Conservation (phyloP, 1,140 invertebrate genomes). For the Meloidogyne hapla region DNA sequence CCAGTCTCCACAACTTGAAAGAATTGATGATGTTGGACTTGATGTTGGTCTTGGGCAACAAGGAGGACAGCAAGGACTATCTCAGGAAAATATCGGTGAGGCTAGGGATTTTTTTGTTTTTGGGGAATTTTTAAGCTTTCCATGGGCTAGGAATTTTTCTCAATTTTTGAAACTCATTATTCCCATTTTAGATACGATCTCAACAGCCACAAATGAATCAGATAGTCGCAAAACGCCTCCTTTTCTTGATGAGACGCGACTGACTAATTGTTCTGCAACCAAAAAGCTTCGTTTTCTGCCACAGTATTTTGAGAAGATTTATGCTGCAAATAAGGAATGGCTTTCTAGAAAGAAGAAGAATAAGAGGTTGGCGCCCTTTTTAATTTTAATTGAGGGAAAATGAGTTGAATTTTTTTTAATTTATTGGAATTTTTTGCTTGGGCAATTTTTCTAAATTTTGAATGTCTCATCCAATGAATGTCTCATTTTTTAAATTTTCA, state of each 20-base stretch:
- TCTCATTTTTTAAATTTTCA: background rate
- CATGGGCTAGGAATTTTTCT: too few relatives aligned
- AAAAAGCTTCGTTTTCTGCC: background rate
- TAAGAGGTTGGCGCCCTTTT: background rate
- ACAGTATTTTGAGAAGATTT: slow-evolving; percentile 2
- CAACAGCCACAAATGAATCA: background rate
- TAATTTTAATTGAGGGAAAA: too few relatives aligned
- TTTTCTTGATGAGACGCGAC: background rate
- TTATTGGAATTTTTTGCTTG: too few relatives aligned
- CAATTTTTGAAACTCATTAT: too few relatives aligned
- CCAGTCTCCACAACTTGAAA: background rate
- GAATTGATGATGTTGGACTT: background rate
- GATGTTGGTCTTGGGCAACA: background rate
- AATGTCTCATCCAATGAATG: too few relatives aligned
- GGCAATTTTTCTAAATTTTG: too few relatives aligned
- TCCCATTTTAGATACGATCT: background rate
- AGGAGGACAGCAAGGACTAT: background rate
- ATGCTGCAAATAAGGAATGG: background rate
- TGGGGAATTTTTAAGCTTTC: too few relatives aligned
- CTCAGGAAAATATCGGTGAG: background rate
- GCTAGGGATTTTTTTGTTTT: background rate
- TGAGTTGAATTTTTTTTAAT: too few relatives aligned
- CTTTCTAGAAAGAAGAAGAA: background rate
- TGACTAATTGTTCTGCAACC: background rate
- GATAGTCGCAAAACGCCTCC: background rate